Conservation (phyloP, 2,888 invertebrate genomes). For the Rotaria socialis region DNA sequence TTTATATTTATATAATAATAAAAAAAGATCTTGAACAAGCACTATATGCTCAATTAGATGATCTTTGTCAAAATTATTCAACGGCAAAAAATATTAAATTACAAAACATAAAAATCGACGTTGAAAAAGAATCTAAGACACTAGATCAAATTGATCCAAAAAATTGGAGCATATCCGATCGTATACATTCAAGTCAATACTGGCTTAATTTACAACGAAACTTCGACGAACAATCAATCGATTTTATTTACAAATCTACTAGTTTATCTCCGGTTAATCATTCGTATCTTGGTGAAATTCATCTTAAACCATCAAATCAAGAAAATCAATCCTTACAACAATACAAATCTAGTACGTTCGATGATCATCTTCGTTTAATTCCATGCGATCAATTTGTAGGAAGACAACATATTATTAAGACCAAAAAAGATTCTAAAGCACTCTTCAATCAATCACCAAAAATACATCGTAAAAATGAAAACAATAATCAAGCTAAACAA, state of each 20-base stretch:
- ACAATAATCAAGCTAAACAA: not conserved
- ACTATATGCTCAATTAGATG: not conserved
- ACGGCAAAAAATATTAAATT: not conserved
- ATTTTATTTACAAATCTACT: not conserved
- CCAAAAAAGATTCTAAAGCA: not conserved
- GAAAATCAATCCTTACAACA: not conserved
- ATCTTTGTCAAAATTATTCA: not conserved
- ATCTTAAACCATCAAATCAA: not conserved
- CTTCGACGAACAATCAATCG: not conserved
- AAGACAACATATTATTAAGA: not conserved
- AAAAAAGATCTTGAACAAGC: not conserved
- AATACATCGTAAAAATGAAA: not conserved
- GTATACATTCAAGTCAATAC: not conserved
- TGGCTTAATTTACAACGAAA: slow-evolving; percentile 1
- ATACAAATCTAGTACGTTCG: not conserved
- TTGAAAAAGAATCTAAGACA: not conserved
- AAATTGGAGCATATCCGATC: not conserved
- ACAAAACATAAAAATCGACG: not conserved
- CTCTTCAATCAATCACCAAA: not conserved
- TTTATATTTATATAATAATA: not conserved
- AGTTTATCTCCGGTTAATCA: not conserved
- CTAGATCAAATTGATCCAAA: not conserved
- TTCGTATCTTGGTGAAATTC: not conserved
- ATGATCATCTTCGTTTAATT: not conserved
- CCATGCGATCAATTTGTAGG: not conserved